These are phyloP conservation scores for Dendropsophus ebraccatus DNA, from an alignment of 2,113 vertebrate species.

Conservation along the genomic window DNA sequence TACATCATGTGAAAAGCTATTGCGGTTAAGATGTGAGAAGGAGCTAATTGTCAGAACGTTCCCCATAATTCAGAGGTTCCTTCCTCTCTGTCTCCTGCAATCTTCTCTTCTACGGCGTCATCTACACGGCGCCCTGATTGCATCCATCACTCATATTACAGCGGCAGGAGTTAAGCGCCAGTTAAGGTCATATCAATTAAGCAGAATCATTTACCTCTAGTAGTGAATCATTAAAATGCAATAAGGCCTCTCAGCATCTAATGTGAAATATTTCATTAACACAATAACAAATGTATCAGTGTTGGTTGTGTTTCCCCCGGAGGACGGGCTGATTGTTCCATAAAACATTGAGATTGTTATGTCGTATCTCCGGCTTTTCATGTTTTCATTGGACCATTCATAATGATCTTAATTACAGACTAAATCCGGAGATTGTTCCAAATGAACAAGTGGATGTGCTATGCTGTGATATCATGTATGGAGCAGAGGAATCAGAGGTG, in stretches of 20 bases:
- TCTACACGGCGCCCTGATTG: background rate
- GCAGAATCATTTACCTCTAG: conserved; percentile 45
- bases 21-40: background rate
- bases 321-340: background rate
- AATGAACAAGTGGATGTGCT: background rate
- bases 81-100: background rate
- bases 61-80: background rate
- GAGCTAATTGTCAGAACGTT: background rate
- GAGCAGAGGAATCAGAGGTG: no score
- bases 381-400: background rate
- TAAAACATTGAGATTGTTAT: background rate
- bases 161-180: conserved; percentile 29
- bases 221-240: conserved; percentile 56
- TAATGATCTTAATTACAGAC: background rate
- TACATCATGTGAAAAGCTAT: background rate
- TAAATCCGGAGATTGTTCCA: background rate
- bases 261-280: conserved; percentile 51
- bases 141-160: background rate
- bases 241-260: conserved; percentile 43
- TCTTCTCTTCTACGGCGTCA: background rate
- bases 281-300: conserved; percentile 32
- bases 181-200: conserved; percentile 47
- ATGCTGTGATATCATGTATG: background rate
- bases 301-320: background rate
- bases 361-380: background rate